phyloP scores from a whole-genome alignment of 2,888 invertebrate genomes.

The Epicampocera succincta region DNA sequence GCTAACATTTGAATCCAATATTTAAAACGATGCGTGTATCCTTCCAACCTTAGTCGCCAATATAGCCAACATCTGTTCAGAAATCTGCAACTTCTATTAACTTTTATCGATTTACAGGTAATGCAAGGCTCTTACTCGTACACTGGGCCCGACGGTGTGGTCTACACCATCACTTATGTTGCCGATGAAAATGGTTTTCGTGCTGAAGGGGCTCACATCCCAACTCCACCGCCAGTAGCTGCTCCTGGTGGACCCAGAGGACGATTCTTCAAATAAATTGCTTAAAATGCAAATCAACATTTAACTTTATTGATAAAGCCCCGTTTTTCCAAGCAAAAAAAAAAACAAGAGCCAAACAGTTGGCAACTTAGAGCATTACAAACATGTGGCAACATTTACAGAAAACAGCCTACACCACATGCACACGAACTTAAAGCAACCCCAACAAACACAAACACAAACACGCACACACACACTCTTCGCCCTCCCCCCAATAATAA shows the following conservation, averaged over 20 bases:
- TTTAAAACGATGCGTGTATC: too few relatives aligned
- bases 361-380: slow-evolving; percentile 41
- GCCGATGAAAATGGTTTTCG: slow-evolving; percentile 83
- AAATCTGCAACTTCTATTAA: not conserved
- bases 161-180: slow-evolving; percentile 83
- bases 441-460: slow-evolving; percentile 19
- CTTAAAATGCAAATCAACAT: slow-evolving; percentile 5
- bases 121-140: slow-evolving; percentile 84
- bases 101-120: slow-evolving; percentile 76
- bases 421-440: not conserved
- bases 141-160: slow-evolving; percentile 84
- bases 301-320: slow-evolving; percentile 8
- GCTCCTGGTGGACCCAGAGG: slow-evolving; percentile 73
- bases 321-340: not conserved
- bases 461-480: slow-evolving; percentile 25
- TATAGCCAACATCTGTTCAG: too few relatives aligned
- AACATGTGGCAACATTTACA: slow-evolving; percentile 56
- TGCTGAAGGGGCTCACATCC: slow-evolving; percentile 82
- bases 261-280: slow-evolving; percentile 77
- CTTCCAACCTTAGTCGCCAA: too few relatives aligned
- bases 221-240: slow-evolving; percentile 81
- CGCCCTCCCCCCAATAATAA: too few relatives aligned
- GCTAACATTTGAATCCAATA: too few relatives aligned
- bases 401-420: slow-evolving; percentile 41
- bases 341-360: slow-evolving; percentile 30